A percentile compares a stretch with the other conserved stretches of the same genome.
Conservation (phyloP, 1,140 invertebrate genomes). For the Halictus rubicundus region DNA sequence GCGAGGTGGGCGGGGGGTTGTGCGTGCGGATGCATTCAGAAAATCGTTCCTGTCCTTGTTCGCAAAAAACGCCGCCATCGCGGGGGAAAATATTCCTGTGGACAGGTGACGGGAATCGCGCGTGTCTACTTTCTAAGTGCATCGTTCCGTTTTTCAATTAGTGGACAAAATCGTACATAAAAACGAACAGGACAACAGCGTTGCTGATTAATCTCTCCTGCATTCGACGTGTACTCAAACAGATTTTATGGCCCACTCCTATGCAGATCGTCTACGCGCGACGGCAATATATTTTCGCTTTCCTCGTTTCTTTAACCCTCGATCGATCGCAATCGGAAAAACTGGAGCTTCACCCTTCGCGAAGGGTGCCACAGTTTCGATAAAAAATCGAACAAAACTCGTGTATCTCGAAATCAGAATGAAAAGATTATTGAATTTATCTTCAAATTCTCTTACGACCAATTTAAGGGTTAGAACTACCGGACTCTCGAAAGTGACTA, state of each 20-base stretch:
- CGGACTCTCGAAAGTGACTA: too few species aligned
- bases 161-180: constrained; percentile 9
- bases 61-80: too few species aligned
- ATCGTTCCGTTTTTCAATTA: constrained; percentile 47
- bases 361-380: too few species aligned
- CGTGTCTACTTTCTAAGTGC: constrained; percentile 59
- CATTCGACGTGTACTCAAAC: constrained; percentile 41
- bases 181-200: constrained; percentile 11
- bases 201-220: constrained; percentile 48
- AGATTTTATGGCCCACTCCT: constrained; percentile 69
- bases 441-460: too few species aligned
- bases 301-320: neutral
- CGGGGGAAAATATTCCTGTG: neutral
- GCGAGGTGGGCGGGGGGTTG: neutral
- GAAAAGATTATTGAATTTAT: too few species aligned
- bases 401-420: too few species aligned
- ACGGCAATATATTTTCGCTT: neutral
- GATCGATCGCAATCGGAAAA: too few species aligned
- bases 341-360: too few species aligned
- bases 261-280: constrained; percentile 36
- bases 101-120: neutral
- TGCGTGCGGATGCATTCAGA: constrained; percentile 71
- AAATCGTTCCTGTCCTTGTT: constrained; percentile 28
- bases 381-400: too few species aligned
- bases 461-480: too few species aligned